phyloP scores from a whole-genome alignment of 2,888 invertebrate species.

The Sesia bembeciformis region DNA sequence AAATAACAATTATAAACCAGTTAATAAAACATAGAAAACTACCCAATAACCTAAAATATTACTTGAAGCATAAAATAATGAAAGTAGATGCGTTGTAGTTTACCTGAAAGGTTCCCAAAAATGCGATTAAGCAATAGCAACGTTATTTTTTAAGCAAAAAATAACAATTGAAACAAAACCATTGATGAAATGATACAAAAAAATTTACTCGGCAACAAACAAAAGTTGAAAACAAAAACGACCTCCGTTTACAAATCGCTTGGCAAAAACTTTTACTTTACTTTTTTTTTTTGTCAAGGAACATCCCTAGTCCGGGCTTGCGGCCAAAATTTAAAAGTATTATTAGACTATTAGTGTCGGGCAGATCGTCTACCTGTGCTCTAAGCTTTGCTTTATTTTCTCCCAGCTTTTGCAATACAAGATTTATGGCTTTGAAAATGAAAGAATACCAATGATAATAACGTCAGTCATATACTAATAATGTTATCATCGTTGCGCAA shows the following conservation, averaged over 20 bases:
- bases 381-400: conserved; percentile 21
- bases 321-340: conserved; percentile 56
- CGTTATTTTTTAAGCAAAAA: background rate
- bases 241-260: conserved; percentile 7
- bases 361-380: conserved; percentile 49
- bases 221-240: conserved; percentile 7
- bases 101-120: background rate
- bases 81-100: background rate
- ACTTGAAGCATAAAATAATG: background rate
- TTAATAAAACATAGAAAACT: background rate
- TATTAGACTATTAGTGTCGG: conserved; percentile 59
- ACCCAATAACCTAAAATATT: background rate
- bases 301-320: conserved; percentile 43
- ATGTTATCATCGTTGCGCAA: too few relatives aligned
- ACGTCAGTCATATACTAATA: too few relatives aligned
- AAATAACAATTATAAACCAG: conserved; percentile 4
- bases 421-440: conserved; percentile 4
- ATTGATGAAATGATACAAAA: background rate
- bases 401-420: conserved; percentile 10
- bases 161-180: too few relatives aligned
- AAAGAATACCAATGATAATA: too few relatives aligned
- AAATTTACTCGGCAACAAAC: background rate
- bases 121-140: background rate
- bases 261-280: background rate
- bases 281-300: conserved; percentile 1